Base-by-base conservation (phyloP, 1,140 invertebrate species). In the Trypoxylus dichotomus region DNA sequence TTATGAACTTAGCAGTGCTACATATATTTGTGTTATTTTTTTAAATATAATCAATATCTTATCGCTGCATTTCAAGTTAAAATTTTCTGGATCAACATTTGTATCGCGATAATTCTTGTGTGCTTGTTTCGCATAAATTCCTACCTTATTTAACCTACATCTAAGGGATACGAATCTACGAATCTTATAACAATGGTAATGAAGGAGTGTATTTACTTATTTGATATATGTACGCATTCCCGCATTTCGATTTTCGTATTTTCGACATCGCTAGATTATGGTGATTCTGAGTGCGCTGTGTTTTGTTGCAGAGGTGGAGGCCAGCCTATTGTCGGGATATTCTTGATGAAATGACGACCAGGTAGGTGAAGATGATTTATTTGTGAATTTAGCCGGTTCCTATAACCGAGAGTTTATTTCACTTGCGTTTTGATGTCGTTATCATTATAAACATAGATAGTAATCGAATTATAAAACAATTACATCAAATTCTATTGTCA, bases 1-100 rank as follows among this genome's bases (percentile, higher is more conserved):
- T 68, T 24, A 68, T 68, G 10, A 68, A 68, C 5, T 24, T 68
- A 68, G 8, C 58, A 7, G 60, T 29, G 24, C 25, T 15, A 68
- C 24, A 27, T 29, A 24, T 29, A 27, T 68, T 68, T 68, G 24
- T 68, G 24, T 68, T 29, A 68, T 68, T 68, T 68, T 68, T 29
- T 68, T 24, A 68, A 68, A 68, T 68, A 68, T 27, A 68, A 68
- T 68, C 60, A 68, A 24, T 68, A 68, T 68, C 60, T 68, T 68
- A 68, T 68, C 60, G 60, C 60, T 68, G 60, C 60, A 68, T 21
- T 68, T 68, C 60, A 68, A 19, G 60, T 68, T 68, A 68, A 68
- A 68, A 68, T 29, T 54, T 68, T 68, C 60, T 68, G 60, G 58
- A 29, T 68, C 60, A 68, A 68, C 60, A 29, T 68, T 68, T 68